These are phyloP conservation scores for Alfaro cultratus DNA, from an alignment of 2,797 vertebrate genomes.

Conservation along the genomic window DNA sequence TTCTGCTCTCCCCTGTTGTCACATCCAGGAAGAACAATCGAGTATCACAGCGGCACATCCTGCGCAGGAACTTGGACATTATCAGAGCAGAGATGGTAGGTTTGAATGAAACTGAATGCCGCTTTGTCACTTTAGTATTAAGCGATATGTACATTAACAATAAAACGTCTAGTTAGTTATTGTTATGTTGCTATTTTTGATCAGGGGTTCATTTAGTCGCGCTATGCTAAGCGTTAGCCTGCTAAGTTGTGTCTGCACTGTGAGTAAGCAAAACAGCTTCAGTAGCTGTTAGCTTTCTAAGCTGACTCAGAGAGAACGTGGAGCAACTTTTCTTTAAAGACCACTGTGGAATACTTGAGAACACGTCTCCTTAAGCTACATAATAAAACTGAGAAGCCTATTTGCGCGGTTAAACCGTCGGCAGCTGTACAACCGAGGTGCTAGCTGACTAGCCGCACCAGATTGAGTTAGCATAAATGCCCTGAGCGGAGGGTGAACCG, in stretches of 20 bases:
- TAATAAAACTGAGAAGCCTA: background rate
- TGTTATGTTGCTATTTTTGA: background rate
- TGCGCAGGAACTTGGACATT: slow-evolving; percentile 29
- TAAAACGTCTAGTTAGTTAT: rapidly evolving
- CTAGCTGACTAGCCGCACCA: slow-evolving; percentile 29
- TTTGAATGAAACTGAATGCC: slow-evolving; percentile 29
- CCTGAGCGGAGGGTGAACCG: background rate
- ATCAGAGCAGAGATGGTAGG: slow-evolving; percentile 74
- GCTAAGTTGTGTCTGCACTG: slow-evolving; percentile 51
- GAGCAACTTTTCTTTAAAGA: background rate
- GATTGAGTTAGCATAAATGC: slow-evolving; percentile 33
- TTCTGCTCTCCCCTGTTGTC: slow-evolving; percentile 43
- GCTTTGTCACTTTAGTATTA: rapidly evolving
- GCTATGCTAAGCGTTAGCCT: slow-evolving; percentile 34
- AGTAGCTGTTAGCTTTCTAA: slow-evolving; percentile 41
- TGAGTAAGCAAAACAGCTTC: slow-evolving; percentile 77
- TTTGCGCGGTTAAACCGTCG: background rate
- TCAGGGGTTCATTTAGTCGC: background rate
- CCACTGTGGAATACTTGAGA: rapidly evolving
- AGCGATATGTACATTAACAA: rapidly evolving
- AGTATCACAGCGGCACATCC: slow-evolving; percentile 38
- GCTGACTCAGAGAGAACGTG: rapidly evolving
- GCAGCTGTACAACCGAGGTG: slow-evolving; percentile 10
- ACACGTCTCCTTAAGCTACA: rapidly evolving
- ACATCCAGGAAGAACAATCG: slow-evolving; percentile 61